phyloP scores from a whole-genome alignment of 2,113 vertebrate species.

The Drymodes brunneopygia region DNA sequence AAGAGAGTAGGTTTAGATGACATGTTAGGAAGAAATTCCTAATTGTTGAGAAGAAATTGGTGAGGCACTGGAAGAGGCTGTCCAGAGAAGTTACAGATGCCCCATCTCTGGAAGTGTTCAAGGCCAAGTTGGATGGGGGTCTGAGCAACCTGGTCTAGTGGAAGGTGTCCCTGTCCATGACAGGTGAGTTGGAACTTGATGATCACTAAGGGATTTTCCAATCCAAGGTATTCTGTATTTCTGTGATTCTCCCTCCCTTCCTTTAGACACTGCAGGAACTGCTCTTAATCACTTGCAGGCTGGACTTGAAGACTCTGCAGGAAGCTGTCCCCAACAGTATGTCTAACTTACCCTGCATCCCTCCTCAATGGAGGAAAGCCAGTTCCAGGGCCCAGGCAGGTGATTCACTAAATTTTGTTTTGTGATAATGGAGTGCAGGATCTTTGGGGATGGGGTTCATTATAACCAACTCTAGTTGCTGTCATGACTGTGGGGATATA shows the following conservation, averaged over 20 bases:
- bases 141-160: background rate
- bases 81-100: background rate
- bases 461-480: background rate
- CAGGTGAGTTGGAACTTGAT: background rate
- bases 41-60: background rate
- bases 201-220: background rate
- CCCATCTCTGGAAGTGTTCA: background rate
- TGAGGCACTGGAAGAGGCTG: background rate
- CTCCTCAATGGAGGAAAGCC: accelerated
- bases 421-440: background rate
- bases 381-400: background rate
- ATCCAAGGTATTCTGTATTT: background rate
- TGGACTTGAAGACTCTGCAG: background rate
- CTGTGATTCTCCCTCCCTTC: background rate
- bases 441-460: background rate
- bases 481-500: background rate
- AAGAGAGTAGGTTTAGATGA: background rate
- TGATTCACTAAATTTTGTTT: background rate
- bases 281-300: background rate
- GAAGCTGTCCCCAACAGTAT: background rate
- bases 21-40: background rate
- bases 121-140: background rate
- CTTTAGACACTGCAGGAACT: background rate
- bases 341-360: background rate
- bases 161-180: background rate